Evolutionary conservation across 1,140 invertebrate genomes (phyloP).

Genomic region (Elysia chlorotica): DNA sequence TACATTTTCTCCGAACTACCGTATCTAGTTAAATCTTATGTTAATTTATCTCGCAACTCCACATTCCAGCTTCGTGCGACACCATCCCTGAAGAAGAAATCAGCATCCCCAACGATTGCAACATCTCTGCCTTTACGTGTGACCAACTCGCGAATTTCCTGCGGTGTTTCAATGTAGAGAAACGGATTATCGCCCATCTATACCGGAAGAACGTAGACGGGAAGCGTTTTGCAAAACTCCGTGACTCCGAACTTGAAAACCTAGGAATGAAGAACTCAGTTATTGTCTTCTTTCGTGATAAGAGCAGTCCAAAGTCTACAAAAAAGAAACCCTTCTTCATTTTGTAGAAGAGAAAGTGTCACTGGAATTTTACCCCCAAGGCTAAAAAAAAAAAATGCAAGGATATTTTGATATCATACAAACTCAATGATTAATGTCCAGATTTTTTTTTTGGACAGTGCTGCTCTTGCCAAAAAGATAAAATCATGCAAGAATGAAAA

Average conservation of each 20-base stretch:
- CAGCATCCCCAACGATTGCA: constrained; percentile 71
- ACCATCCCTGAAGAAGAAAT: constrained; percentile 68
- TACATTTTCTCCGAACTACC: no score
- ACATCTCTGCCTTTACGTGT: constrained; percentile 31
- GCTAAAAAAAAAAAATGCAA: no score
- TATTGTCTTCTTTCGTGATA: constrained; percentile 37
- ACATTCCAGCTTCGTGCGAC: constrained; percentile 22
- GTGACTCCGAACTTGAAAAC: constrained; percentile 40
- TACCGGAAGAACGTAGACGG: constrained; percentile 39
- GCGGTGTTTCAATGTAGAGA: constrained; percentile 31
- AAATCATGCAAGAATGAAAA: no score
- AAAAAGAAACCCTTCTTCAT: neutral
- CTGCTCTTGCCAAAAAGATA: no score
- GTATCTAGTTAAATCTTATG: no score
- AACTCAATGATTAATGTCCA: no score
- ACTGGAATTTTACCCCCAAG: no score
- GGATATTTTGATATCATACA: no score
- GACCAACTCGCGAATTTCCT: constrained; percentile 41
- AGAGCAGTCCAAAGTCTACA: constrained; percentile 8
- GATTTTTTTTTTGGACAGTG: no score
- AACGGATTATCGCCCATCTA: constrained; percentile 33
- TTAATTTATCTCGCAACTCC: no score
- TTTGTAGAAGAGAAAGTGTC: no score
- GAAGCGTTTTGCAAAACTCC: constrained; percentile 35
- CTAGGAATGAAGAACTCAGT: constrained; percentile 38